Evolutionary conservation across 2,113 vertebrate genomes (phyloP), one percentile per base, ranked within the genome.

Genomic region (Petroica traversi): DNA sequence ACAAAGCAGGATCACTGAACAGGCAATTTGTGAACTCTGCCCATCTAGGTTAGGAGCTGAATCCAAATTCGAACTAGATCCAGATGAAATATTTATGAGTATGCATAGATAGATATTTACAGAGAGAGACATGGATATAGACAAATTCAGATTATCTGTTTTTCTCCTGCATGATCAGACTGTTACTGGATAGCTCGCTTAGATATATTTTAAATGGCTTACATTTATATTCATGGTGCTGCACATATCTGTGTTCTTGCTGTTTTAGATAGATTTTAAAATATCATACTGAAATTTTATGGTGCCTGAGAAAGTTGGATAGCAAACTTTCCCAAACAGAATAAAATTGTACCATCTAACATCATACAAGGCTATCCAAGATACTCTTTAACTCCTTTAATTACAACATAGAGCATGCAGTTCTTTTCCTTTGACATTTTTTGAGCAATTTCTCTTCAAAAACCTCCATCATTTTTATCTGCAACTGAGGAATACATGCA

Each of bases 51-150:
- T 93, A 94, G 88, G 69, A 85, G 77, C 77, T 88, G 96, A 96
- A 96, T 97, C 92, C 90, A 96, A 96, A 96, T 97, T 95, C 78
- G 74, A 78, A 95, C 90, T 90, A 84, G 85, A 97, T 72, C 62
- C 81, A 88, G 88, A 97, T 96, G 90, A 97, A 97, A 96, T 97
- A 97, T 98, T 97, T 97, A 95, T 97, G 94, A 96, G 54, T 83
- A 92, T 85, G 81, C 95, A 72, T 57, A 97, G 91, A 95, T 38
- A 92, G 92, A 94, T 97, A 91, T 97, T 98, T 97, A 97, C 91
- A 95, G 81, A 95, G 88, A 72, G 78, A 95, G 88, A 95, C 92
- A 74, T 49, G 85, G 93, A 93, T 91, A 93, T 81, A 93, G 96
- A 95, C 95, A 97, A 97, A 98, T 96, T 97, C 94, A 96, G 90